These are phyloP conservation scores for Bombus haemorrhoidalis DNA, from an alignment of 1,140 invertebrate genomes.

Conservation along the genomic window DNA sequence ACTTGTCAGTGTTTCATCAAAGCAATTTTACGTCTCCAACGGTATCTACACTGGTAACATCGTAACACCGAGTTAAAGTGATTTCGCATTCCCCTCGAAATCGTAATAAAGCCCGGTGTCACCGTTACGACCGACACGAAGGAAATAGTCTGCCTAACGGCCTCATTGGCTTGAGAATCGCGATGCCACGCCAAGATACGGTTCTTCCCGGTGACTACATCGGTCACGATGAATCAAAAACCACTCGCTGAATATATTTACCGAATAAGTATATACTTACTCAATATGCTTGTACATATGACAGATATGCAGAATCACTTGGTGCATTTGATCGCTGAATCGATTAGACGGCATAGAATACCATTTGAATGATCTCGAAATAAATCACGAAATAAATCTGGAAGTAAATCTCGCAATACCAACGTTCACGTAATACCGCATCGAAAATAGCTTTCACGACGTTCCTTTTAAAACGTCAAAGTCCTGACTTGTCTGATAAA, in stretches of 20 bases:
- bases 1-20: not conserved
- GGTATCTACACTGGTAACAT: not conserved
- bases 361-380: not conserved
- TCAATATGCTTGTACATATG: not conserved
- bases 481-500: too few species aligned
- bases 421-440: too few species aligned
- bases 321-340: not conserved
- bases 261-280: not conserved
- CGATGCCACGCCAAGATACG: conserved; percentile 14
- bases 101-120: conserved; percentile 48
- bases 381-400: not conserved
- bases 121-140: conserved; percentile 24
- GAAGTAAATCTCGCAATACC: too few species aligned
- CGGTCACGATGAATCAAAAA: conserved; percentile 53
- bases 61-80: conserved; percentile 1
- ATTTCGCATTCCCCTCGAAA: conserved; percentile 42
- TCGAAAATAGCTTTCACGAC: too few species aligned
- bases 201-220: not conserved
- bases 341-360: conserved; percentile 1
- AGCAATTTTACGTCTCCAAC: not conserved
- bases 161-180: conserved; percentile 24
- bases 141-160: conserved; percentile 43
- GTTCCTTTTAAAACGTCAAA: too few species aligned
- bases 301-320: not conserved
- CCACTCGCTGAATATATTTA: not conserved